Percentiles rank a stretch among this genome's conserved stretches.
Conservation (phyloP, 2,888 invertebrate species). For the Apantesis nais region DNA sequence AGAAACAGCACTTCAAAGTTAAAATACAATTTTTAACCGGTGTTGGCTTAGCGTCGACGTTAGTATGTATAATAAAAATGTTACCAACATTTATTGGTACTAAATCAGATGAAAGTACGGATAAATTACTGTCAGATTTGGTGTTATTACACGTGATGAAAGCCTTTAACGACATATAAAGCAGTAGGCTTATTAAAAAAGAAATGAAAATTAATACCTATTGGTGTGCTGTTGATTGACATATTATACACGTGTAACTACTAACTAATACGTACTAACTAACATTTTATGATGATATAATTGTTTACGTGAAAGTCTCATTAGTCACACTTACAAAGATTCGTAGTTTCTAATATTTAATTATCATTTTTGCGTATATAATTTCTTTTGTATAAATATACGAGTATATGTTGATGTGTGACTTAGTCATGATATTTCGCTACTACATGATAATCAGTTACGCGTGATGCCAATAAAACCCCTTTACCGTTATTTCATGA, state of each 20-base stretch:
- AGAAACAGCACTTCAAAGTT: constrained; percentile 24
- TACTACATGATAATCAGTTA: neutral
- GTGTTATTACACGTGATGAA: constrained; percentile 26
- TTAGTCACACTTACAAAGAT: constrained; percentile 10
- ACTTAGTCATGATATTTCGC: neutral
- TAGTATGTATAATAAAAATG: constrained; percentile 45
- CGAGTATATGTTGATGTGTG: neutral
- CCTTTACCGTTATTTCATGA: neutral
- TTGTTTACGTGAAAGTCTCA: constrained; percentile 21
- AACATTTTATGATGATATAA: constrained; percentile 17
- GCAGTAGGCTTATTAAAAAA: constrained; percentile 15
- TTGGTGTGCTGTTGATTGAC: constrained; percentile 16
- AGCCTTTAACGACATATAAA: constrained; percentile 28
- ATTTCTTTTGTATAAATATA: constrained; percentile 2
- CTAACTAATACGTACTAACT: constrained; percentile 15
- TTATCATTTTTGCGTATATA: constrained; percentile 12
- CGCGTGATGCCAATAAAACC: neutral
- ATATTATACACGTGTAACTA: constrained; percentile 21
- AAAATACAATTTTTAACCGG: constrained; percentile 31
- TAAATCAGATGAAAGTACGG: constrained; percentile 44
- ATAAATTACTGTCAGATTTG: constrained; percentile 34
- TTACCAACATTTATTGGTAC: constrained; percentile 41
- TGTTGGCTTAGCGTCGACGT: constrained; percentile 29
- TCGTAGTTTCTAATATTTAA: constrained; percentile 15
- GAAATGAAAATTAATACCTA: constrained; percentile 16